Percentiles rank a stretch among this genome's conserved stretches.
phyloP scores from a whole-genome alignment of 2,888 invertebrate genomes.

The Philereme vetulata region DNA sequence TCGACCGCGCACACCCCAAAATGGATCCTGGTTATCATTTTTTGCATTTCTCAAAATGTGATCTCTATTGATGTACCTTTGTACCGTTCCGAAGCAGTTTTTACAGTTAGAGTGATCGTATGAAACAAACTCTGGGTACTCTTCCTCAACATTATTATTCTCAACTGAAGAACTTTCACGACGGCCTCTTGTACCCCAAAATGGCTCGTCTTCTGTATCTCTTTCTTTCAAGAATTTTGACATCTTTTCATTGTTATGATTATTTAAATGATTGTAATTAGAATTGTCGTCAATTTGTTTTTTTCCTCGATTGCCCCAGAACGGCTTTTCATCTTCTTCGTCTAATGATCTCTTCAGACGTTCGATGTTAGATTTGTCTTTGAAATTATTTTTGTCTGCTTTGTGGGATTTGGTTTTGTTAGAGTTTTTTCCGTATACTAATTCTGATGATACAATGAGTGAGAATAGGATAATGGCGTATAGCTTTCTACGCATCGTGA shows the following conservation, averaged over 20 bases:
- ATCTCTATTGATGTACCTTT: conserved; percentile 29
- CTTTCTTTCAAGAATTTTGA: conserved; percentile 43
- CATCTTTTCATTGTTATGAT: conserved; percentile 39
- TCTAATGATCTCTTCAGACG: conserved; percentile 62
- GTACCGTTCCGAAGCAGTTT: conserved; percentile 44
- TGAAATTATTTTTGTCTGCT: conserved; percentile 43
- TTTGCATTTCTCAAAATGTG: conserved; percentile 36
- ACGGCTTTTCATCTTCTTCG: conserved; percentile 53
- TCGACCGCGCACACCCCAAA: conserved; percentile 60
- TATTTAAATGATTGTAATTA: conserved; percentile 33
- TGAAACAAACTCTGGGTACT: conserved; percentile 36
- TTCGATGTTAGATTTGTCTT: conserved; percentile 48
- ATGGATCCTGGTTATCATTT: conserved; percentile 55
- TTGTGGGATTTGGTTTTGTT: conserved; percentile 56
- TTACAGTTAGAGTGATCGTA: conserved; percentile 39
- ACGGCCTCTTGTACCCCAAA: conserved; percentile 72
- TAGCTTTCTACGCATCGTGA: conserved; percentile 62
- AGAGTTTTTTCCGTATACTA: conserved; percentile 55
- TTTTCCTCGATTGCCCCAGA: conserved; percentile 60
- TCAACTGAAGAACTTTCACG: conserved; percentile 58
- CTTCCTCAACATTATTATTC: conserved; percentile 40
- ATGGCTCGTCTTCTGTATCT: conserved; percentile 58
- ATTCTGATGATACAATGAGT: conserved; percentile 57
- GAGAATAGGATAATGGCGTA: conserved; percentile 52
- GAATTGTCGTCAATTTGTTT: conserved; percentile 44